Evolutionary conservation across 2,797 vertebrate genomes (phyloP), one percentile per base, ranked within the genome.

Genomic region (Helarctos malayanus): DNA sequence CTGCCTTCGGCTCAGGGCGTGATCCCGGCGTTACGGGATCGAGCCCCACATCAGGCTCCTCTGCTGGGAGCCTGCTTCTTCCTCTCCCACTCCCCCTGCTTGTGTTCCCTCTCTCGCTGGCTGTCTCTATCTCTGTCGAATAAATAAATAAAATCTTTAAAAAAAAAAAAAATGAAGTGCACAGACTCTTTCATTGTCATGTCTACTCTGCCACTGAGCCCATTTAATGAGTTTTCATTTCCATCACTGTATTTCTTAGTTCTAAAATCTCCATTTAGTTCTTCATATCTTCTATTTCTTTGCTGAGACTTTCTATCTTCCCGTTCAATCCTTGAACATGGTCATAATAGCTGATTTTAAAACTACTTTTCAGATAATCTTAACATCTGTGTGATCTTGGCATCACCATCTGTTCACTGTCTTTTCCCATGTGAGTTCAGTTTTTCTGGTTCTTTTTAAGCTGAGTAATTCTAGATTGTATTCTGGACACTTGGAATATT

Each of bases 371-470:
- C 56, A 75, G 15, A 73, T 86, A 89, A 96, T 89, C 85, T 93
- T 91, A 93, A 57, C 27, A 81, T 84, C 16, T 94, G 75, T 78
- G 63, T 82, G 91, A 83, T 92, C 61, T 16, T 94, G 76, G 73
- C 23, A 82, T 11, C 75, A 78, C 10, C 45, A 78, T 85, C 65
- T 73, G n/a, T 65, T 49, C 91, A 65, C 56, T 76, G 4, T 54
- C 63, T 93, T 91, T 95, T 89, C 52, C 32, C 35, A 92, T 0
- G 2, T 47, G 61, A 97, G 13, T 93, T 91, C 56, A 91, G 57
- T 59, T 88, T 96, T 89, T 91, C 85, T 63, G 41, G 16, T 79
- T 94, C 18, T 63, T 92, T 96, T 93, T 78, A 93, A 93, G 57
- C 11, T 88, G 32, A 90, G 1, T 94, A 78, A 89, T 87, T 83